These are phyloP conservation scores for Acrocyrtus sp. DNA, from an alignment of 2,888 invertebrate genomes.

Conservation along the genomic window DNA sequence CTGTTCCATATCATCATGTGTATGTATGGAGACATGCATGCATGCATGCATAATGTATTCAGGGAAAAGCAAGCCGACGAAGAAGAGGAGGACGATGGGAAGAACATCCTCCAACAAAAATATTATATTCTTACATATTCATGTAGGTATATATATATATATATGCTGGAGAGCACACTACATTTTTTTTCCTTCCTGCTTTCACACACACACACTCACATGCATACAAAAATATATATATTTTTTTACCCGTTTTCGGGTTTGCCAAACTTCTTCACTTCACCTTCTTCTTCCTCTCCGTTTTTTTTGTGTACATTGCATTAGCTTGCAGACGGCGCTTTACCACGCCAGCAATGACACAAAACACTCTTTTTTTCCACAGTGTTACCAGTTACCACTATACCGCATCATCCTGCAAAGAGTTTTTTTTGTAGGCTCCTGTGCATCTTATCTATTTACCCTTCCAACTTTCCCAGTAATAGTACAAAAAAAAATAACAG, in stretches of 20 bases:
- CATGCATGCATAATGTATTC: conserved; percentile 44
- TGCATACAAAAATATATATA: no score
- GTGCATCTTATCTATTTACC: no score
- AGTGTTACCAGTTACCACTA: background rate
- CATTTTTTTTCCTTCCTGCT: background rate
- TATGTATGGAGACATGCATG: conserved; percentile 22
- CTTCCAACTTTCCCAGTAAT: no score
- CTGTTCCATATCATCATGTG: conserved; percentile 7
- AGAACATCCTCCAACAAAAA: conserved; percentile 3
- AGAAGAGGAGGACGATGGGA: background rate
- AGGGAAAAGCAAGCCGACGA: conserved; percentile 15
- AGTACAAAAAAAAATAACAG: no score
- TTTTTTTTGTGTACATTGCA: no score
- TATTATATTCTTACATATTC: background rate
- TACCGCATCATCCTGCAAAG: background rate
- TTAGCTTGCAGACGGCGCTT: no score
- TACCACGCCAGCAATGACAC: conserved; percentile 9
- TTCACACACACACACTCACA: background rate
- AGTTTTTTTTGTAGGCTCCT: no score
- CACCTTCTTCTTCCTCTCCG: conserved; percentile 24
- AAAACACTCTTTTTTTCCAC: no score
- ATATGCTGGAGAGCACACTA: background rate
- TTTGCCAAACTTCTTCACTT: no score
- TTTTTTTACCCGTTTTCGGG: no score
- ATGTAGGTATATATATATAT: no score